Conservation (phyloP, 37 sponge, comb jelly and placozoan species). For the Dysidea cf. avara region DNA sequence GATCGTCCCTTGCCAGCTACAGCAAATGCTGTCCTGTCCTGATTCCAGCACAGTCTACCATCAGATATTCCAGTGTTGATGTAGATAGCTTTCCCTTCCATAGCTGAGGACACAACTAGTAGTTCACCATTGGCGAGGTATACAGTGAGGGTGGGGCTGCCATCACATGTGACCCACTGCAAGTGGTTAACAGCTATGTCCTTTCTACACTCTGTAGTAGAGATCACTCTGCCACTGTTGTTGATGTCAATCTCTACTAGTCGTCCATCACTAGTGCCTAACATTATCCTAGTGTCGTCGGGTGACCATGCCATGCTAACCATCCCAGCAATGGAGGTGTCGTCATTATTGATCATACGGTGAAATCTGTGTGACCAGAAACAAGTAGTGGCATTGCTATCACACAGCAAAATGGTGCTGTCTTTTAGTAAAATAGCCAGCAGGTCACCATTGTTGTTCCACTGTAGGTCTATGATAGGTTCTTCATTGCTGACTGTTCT, state of each 20-base stretch:
- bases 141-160: conserved; percentile 13
- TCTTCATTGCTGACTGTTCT: neutral
- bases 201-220: conserved; percentile 12
- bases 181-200: conserved; percentile 14
- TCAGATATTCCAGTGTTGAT: conserved; percentile 22
- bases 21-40: neutral
- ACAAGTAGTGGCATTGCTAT: conserved; percentile 1
- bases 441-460: conserved; percentile 40
- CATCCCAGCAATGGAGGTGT: conserved; percentile 5
- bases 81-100: neutral
- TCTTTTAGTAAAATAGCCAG: conserved; percentile 20
- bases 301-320: conserved; percentile 39
- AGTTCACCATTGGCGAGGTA: conserved; percentile 52
- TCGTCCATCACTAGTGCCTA: conserved; percentile 53
- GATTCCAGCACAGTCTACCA: conserved; percentile 37
- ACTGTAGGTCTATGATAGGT: conserved; percentile 40
- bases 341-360: conserved; percentile 4
- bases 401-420: conserved; percentile 24
- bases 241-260: conserved; percentile 15
- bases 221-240: conserved; percentile 23
- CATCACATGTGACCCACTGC: conserved; percentile 7
- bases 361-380: conserved; percentile 10
- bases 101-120: conserved; percentile 1
- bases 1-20: conserved; percentile 26
- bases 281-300: conserved; percentile 9